A percentile compares a stretch with the other conserved stretches of the same genome.
These are phyloP conservation scores for Metaphire vulgaris DNA, from an alignment of 1,140 invertebrate species.

Conservation along the genomic window DNA sequence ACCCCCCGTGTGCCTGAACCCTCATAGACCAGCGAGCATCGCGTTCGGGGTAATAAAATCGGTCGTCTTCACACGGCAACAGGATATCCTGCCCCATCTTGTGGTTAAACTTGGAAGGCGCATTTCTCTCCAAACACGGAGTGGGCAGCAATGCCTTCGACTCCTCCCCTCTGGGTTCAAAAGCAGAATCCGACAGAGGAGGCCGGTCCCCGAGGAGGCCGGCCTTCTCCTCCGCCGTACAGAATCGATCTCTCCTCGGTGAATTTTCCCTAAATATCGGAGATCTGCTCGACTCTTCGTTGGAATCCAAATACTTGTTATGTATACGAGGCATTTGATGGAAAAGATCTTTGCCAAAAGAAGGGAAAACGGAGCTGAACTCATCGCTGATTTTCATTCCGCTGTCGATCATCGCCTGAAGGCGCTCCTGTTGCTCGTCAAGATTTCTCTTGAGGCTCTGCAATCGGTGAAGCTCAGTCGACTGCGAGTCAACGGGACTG, in stretches of 20 bases:
- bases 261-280: background rate
- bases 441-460: background rate
- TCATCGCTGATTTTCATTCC: conserved; percentile 14
- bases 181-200: background rate
- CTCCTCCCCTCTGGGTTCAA: background rate
- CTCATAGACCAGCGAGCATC: conserved; percentile 23
- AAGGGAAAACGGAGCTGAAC: conserved; percentile 11
- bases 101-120: background rate
- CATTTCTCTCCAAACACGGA: no score
- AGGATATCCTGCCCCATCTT: conserved; percentile 6
- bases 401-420: conserved; percentile 17
- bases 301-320: background rate
- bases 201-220: background rate
- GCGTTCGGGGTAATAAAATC: conserved; percentile 26
- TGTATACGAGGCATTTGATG: background rate
- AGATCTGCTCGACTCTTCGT: background rate
- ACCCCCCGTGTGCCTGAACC: background rate
- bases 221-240: background rate
- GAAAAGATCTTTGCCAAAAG: background rate
- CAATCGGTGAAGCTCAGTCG: background rate
- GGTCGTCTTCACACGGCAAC: conserved; percentile 31
- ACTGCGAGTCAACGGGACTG: background rate
- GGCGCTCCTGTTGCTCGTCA: background rate
- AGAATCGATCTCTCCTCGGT: background rate
- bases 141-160: background rate